phyloP scores from a whole-genome alignment of 2,113 vertebrate species.

The Corythaeola cristata region DNA sequence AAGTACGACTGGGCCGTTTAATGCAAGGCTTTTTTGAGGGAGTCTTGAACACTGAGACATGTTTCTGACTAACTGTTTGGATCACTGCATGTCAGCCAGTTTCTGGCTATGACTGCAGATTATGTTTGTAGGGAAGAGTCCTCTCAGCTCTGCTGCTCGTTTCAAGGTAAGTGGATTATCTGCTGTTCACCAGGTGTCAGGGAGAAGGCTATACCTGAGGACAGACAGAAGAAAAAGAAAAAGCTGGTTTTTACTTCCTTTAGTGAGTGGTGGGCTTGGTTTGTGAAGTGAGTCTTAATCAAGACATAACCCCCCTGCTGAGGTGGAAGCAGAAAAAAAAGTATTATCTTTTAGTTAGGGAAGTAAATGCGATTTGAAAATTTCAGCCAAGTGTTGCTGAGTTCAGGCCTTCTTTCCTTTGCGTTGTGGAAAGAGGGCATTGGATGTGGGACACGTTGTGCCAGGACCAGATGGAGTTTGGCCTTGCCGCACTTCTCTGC shows the following conservation, averaged over 20 bases:
- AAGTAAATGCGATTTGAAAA: background rate
- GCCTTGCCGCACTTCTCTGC: background rate
- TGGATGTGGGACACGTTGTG: accelerated
- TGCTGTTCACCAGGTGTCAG: background rate
- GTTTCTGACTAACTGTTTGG: constrained; percentile 17
- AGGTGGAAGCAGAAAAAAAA: background rate
- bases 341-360: background rate
- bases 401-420: background rate
- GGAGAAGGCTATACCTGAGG: background rate
- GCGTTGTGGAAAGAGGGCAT: background rate
- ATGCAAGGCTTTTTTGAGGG: background rate
- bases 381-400: background rate
- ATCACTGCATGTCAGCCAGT: background rate
- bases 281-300: background rate
- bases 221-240: background rate
- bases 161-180: background rate
- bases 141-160: background rate
- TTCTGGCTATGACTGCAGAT: constrained; percentile 20
- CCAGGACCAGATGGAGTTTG: background rate
- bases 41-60: constrained; percentile 28
- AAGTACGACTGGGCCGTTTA: background rate
- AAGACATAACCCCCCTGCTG: background rate
- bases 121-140: constrained; percentile 12
- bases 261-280: background rate
- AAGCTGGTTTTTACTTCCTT: background rate